Evolutionary conservation across 2,113 vertebrate species (phyloP), one percentile per base, ranked within the genome.

Genomic region (Nothoprocta perdicaria): DNA sequence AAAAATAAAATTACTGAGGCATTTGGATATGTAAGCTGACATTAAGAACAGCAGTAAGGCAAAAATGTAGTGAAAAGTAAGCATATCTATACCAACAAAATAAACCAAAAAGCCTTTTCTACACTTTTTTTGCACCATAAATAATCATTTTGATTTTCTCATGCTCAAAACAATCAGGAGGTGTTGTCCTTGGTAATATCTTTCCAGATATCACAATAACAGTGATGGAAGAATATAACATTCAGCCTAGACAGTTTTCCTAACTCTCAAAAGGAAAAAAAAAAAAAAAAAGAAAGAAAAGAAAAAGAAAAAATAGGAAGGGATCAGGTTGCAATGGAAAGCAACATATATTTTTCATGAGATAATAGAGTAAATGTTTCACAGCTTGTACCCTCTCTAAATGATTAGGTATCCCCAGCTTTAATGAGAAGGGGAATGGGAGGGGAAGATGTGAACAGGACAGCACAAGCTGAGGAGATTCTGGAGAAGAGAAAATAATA

Each of bases 381-480:
- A 53, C 17, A 62, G 18, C 27, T 57, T 80, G 21, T 41, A 58
- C 12, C 52, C 45, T 9, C 15, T 41, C 14, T 18, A 33, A 1
- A 4, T n/a, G 26, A 61, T 22, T 31, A 67, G 1, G 0, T 12
- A 45, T 8, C n/a, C 10, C 12, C 3, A 35, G 15, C 31, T 23
- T 12, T 48, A 48, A 6, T 26, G 17, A 9, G n/a, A 45, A 10
- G 1, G 7, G 22, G 1, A 60, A 6, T 26, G 12, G 13, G n/a
- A 45, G 15, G 1, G 7, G 22, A 1, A 60, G 68, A 79, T n/a
- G 8, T 11, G 7, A 75, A 5, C 11, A 81, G 10, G 6, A 38
- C 12, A 23, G 19, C 5, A 14, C 68, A 14, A 53, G 33, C 9
- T 71, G 41, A 77, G 41, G 26, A 35, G 12, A 27, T 3, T 58